phyloP scores from a whole-genome alignment of 2,797 vertebrate genomes.

The Aplochiton taeniatus region DNA sequence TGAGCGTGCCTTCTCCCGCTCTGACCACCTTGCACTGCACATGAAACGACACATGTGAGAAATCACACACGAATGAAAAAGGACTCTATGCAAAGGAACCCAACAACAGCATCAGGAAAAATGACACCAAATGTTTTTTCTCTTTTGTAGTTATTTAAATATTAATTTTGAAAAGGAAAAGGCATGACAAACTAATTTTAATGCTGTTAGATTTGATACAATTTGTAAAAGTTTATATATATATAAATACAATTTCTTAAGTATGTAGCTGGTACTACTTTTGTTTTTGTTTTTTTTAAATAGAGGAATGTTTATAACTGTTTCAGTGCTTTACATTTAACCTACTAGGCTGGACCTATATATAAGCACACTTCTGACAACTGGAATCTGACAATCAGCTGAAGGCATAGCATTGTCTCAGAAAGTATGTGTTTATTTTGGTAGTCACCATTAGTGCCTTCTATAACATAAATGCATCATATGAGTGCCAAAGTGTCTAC shows the following conservation, averaged over 20 bases:
- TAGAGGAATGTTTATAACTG: constrained; percentile 42
- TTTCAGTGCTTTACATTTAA: constrained; percentile 45
- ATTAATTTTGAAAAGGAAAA: constrained; percentile 29
- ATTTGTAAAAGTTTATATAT: constrained; percentile 18
- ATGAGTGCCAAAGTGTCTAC: constrained; percentile 54
- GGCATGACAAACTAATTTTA: constrained; percentile 29
- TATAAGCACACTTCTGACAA: constrained; percentile 60
- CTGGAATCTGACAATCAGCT: constrained; percentile 62
- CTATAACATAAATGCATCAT: constrained; percentile 31
- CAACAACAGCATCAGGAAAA: constrained; percentile 9
- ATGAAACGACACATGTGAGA: constrained; percentile 95
- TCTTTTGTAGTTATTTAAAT: constrained; percentile 44
- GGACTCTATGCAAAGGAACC: constrained; percentile 26
- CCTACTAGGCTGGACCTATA: constrained; percentile 59
- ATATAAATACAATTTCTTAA: constrained; percentile 20
- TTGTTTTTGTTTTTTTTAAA: constrained; percentile 27
- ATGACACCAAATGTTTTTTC: constrained; percentile 19
- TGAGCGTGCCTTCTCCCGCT: constrained; percentile 93
- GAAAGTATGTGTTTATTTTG: constrained; percentile 41
- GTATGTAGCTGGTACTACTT: constrained; percentile 79
- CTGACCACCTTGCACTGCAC: constrained; percentile 93
- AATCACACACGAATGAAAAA: constrained; percentile 10
- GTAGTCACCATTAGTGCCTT: constrained; percentile 52
- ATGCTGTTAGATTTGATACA: constrained; percentile 45
- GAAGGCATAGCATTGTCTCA: constrained; percentile 20